Evolutionary conservation across 1,140 invertebrate genomes (phyloP).

Genomic region (Aradophagus sp.): DNA sequence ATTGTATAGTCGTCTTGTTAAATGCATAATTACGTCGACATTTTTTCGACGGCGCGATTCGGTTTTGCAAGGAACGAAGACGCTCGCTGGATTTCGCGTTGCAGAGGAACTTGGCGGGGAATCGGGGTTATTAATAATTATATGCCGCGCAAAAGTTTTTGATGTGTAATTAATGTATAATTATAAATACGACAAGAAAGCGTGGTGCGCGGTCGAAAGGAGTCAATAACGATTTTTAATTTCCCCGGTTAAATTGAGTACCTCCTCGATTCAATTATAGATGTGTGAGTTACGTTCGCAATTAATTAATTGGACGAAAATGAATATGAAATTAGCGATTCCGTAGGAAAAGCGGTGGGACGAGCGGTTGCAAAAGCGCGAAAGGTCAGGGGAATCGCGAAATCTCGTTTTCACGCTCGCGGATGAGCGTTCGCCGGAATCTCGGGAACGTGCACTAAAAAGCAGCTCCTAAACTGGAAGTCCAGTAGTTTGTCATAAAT

Average conservation of each 20-base stretch:
- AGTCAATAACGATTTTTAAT: too few relatives aligned
- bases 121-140: slow-evolving; percentile 13
- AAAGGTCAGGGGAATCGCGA: too few relatives aligned
- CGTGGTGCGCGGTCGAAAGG: not conserved
- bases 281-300: not conserved
- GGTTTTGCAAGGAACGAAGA: slow-evolving; percentile 23
- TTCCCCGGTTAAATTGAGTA: not conserved
- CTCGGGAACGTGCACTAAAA: slow-evolving; percentile 17
- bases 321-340: slow-evolving; percentile 1
- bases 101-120: not conserved
- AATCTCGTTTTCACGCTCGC: slow-evolving; percentile 9
- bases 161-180: slow-evolving; percentile 22
- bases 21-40: slow-evolving; percentile 36
- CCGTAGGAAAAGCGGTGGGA: too few relatives aligned
- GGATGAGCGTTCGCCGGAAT: slow-evolving; percentile 20
- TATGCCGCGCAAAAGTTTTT: not conserved
- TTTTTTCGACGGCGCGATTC: slow-evolving; percentile 27
- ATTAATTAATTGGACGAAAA: too few relatives aligned
- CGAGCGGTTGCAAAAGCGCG: too few relatives aligned
- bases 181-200: slow-evolving; percentile 9
- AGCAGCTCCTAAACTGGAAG: slow-evolving; percentile 27
- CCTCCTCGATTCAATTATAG: not conserved
- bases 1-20: slow-evolving; percentile 30
- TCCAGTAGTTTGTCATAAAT: slow-evolving; percentile 51
- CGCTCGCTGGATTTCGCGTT: slow-evolving; percentile 14